phyloP scores from a whole-genome alignment of 2,113 vertebrate species.

The Neomonachus schauinslandi region DNA sequence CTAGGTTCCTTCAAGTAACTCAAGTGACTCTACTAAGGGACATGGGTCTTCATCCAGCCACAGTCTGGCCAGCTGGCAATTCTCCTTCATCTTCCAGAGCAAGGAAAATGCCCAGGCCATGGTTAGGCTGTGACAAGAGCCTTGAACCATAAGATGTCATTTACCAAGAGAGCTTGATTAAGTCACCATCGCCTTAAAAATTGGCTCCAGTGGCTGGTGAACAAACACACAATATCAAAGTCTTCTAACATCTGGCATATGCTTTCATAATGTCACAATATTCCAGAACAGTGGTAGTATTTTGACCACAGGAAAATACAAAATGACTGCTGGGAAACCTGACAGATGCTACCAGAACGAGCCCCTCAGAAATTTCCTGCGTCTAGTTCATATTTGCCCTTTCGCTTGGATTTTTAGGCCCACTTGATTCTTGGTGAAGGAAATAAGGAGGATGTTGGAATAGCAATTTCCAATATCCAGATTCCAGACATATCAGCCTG shows the following conservation, averaged over 20 bases:
- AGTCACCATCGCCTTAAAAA: background rate
- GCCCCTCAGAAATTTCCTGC: conserved; percentile 21
- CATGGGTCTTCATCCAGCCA: background rate
- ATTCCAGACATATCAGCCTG: conserved; percentile 68
- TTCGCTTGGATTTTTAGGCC: conserved; percentile 16
- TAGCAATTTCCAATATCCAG: conserved; percentile 58
- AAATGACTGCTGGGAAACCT: conserved; percentile 29
- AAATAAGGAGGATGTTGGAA: conserved; percentile 49
- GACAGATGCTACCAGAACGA: background rate
- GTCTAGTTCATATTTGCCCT: background rate
- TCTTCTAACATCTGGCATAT: background rate
- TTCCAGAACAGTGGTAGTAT: background rate
- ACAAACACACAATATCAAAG: conserved; percentile 29
- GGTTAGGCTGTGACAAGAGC: background rate
- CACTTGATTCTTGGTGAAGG: conserved; percentile 10
- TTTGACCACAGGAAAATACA: background rate
- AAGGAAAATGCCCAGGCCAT: conserved; percentile 47
- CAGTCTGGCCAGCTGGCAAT: background rate
- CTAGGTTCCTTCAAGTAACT: background rate
- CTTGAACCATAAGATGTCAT: conserved; percentile 63
- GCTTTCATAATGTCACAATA: background rate
- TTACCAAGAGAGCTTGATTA: conserved; percentile 55
- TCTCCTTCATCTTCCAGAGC: conserved; percentile 54
- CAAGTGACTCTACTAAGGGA: background rate
- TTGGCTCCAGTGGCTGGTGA: background rate